Evolutionary conservation across 2,888 invertebrate genomes (phyloP), one percentile per base, ranked within the genome.

Genomic region (Meteorus cinctellus): DNA sequence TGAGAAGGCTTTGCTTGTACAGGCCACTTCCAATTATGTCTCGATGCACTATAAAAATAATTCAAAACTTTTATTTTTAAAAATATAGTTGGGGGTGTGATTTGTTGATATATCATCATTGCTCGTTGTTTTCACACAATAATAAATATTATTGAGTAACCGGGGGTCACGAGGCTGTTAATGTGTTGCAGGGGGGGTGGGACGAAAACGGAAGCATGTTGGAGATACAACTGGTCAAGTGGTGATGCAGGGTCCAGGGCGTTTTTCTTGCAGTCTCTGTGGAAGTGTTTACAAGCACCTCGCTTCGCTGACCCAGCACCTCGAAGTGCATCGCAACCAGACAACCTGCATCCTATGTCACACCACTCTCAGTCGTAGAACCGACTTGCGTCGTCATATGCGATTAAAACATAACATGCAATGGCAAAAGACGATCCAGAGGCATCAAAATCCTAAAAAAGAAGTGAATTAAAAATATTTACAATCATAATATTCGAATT

Each of bases 101-200:
- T 10, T 45, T 62, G 36, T 71, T 27, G 12, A 68, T 24, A 36
- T 66, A 67, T 19, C n/a, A 24, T 70, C 19, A 36, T 70, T 70
- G 19, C 24, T 59, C n/a, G 27, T 31, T 59, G 60, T 71, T 19
- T 45, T 48, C 27, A 34, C 63, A 63, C 67, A 63, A 69, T 69
- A 72, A 66, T 77, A 76, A 70, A 78, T 77, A 79, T 81, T 76
- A 79, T 81, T 79, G 83, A 86, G 84, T 83, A 86, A 85, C 80
- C 84, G 88, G 88, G 76, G 88, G 88, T 89, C 85, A 88, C 88
- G 87, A 87, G 86, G 87, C 83, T 89, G 86, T 89, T 88, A 82
- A 87, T 89, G 89, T 89, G 89, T 89, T 89, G 88, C 89, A 89
- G 89, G 86, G 88, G 89, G 89, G 89, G 88, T 89, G 86, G 89